Evolutionary conservation across 2,888 invertebrate genomes (phyloP), one percentile per base, ranked within the genome.

Genomic region (Luperina testacea): DNA sequence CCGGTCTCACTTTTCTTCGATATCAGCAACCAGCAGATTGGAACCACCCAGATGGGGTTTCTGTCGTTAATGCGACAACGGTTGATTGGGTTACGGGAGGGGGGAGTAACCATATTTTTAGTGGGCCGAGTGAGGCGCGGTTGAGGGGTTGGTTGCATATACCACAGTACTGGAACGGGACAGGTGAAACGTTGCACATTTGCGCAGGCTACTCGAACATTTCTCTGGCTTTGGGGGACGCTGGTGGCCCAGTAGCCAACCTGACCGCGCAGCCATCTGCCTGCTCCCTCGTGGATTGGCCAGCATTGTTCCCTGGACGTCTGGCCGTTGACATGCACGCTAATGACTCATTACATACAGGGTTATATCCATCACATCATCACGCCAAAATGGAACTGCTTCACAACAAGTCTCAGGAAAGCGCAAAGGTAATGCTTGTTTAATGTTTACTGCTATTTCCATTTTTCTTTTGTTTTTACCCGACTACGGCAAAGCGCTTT

Each of bases 11-110:
- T 0, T 99, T 98, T 89, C 97, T 99, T 45, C 98, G 98, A 89
- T 99, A 99, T 94, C 98, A 98, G 89, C 98, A 98, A 92, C 99
- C 99, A 0, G 98, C 98, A 0, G 98, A 99, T 94, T 98, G 98
- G 93, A 98, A 98, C 53, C 98, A 99, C 91, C 99, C 99, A 0
- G 99, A 99, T 92, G 98, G 98, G 83, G 99, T 99, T 27, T 97
- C 98, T 0, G 98, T 99, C 65, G 98, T 99, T 9, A 99, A 99
- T 91, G 98, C 98, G 7, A 99, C 99, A 0, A 98, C 98, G 68
- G 98, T 98, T 0, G 98, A 98, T 89, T 98, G 98, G 94, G 98
- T 97, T 51, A 98, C 98, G 0, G 98, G 98, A 0, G 97, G 98
- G 0, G 97, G 97, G 9, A 97, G 97, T 72, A 97, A 98, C 7